Evolutionary conservation across 2,113 vertebrate species (phyloP), one percentile per base, ranked within the genome.

Genomic region (Oncorhynchus masou): DNA sequence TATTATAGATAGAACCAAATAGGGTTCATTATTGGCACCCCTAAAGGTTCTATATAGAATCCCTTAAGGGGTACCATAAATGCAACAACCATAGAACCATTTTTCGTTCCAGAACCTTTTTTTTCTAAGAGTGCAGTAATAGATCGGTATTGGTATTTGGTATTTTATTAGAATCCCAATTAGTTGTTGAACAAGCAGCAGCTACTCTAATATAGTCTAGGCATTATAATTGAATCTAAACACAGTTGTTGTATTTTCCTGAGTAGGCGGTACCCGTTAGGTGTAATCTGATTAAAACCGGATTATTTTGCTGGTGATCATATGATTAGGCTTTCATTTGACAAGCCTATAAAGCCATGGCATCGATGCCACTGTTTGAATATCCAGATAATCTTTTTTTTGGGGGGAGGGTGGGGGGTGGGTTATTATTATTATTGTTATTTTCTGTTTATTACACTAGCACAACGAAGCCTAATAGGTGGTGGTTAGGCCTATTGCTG

Each of bases 271-370:
- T 71, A 57, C 84, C 69, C 51, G 27, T 69, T 75, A 31, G 69
- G 75, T 54, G 57, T 69, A 79, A 73, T 83, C 7, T 48, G 73
- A 29, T 68, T 54, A 49, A 59, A 68, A 85, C 70, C 45, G 79
- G 82, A 89, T 89, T 87, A 86, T n/a, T 34, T 67, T 29, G 16
- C 62, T 72, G 78, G 77, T 86, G 62, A 82, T 85, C 9, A 11
- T 45, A 45, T 45, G 39, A 45, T 74, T 80, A 88, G 2, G 22
- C 16, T 19, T 25, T 16, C 49, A 24, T n/a, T 68, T 3, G 16
- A 49, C 8, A 57, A 5, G 19, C 24, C 27, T 67, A 39, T 39
- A 39, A 39, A 39, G 8, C 39, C 13, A 15, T 81, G 15, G 72
- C 34, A 25, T 45, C 31, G 78, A 77, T 29, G 49, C 20, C 6